These are phyloP conservation scores for Dinomys branickii DNA, from an alignment of 2,113 vertebrate species.

Conservation along the genomic window DNA sequence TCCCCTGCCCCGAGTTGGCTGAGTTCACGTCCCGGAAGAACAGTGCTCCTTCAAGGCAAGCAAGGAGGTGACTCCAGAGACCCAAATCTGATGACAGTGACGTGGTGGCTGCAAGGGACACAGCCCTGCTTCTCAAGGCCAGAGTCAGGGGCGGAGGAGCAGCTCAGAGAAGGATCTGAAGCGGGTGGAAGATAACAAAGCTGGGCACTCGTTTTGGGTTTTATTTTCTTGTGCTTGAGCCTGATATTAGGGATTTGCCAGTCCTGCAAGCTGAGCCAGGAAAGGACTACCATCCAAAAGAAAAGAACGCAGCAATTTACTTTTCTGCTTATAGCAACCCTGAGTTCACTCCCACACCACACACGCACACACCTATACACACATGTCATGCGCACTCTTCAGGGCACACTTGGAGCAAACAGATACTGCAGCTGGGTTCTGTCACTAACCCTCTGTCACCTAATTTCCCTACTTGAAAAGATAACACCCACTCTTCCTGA, in stretches of 20 bases:
- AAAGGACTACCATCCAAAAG: not conserved
- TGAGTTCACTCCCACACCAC: no score
- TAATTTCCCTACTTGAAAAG: not conserved
- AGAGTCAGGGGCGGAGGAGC: not conserved
- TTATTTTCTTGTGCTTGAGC: not conserved
- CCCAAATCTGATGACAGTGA: not conserved
- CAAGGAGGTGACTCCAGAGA: not conserved
- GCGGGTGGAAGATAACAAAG: rapidly evolving
- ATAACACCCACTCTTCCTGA: not conserved
- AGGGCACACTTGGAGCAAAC: not conserved
- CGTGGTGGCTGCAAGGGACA: rapidly evolving
- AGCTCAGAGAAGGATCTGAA: not conserved
- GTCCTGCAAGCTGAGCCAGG: not conserved
- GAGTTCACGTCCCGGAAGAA: not conserved
- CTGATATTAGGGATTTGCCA: not conserved
- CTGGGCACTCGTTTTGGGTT: not conserved
- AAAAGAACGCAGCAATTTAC: not conserved
- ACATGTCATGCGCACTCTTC: not conserved
- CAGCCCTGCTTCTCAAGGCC: not conserved
- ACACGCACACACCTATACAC: not conserved
- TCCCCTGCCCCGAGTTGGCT: not conserved
- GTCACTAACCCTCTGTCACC: not conserved
- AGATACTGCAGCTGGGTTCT: not conserved
- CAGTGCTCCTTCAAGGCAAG: not conserved
- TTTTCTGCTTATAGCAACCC: not conserved